phyloP scores from a whole-genome alignment of 2,797 vertebrate species.

The Poeciliopsis presidionis region DNA sequence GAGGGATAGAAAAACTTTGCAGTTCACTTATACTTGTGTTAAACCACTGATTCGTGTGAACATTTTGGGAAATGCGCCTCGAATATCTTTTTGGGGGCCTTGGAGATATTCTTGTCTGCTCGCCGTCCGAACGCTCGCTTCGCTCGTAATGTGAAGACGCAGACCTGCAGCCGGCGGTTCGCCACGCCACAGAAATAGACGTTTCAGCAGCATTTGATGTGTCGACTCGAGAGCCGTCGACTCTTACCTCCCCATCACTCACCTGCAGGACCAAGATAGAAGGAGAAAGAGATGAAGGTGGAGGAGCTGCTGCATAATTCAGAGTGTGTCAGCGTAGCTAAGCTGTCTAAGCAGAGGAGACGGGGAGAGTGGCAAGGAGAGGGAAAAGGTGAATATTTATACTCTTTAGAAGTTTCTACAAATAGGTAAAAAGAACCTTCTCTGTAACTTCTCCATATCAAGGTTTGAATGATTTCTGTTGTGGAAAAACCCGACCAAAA shows the following conservation, averaged over 20 bases:
- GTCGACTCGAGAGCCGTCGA: constrained; percentile 31
- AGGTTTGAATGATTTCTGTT: not conserved
- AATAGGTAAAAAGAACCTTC: constrained; percentile 22
- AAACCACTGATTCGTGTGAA: not conserved
- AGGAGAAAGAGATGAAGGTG: constrained; percentile 55
- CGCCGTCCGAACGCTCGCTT: constrained; percentile 11
- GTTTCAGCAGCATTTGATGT: constrained; percentile 52
- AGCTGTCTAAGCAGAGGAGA: constrained; percentile 51
- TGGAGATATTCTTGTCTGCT: constrained; percentile 10
- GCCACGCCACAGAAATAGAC: constrained; percentile 1
- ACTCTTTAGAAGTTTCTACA: constrained; percentile 62
- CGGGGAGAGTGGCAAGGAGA: constrained; percentile 58
- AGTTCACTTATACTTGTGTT: not conserved
- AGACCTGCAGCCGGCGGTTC: constrained; percentile 34
- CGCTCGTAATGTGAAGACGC: constrained; percentile 48
- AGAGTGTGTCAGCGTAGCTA: constrained; percentile 70
- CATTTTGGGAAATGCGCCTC: constrained; percentile 2
- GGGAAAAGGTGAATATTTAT: constrained; percentile 47
- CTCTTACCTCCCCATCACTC: constrained; percentile 60
- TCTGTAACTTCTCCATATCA: not conserved
- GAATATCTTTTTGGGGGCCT: constrained; percentile 14
- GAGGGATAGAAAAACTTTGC: not conserved
- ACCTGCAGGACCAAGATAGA: constrained; percentile 63
- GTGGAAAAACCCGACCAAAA: constrained; percentile 18
- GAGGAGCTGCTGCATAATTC: constrained; percentile 77